Evolutionary conservation across 1,140 invertebrate species (phyloP), one percentile per base, ranked within the genome.

Genomic region (Drosophila seguyi): DNA sequence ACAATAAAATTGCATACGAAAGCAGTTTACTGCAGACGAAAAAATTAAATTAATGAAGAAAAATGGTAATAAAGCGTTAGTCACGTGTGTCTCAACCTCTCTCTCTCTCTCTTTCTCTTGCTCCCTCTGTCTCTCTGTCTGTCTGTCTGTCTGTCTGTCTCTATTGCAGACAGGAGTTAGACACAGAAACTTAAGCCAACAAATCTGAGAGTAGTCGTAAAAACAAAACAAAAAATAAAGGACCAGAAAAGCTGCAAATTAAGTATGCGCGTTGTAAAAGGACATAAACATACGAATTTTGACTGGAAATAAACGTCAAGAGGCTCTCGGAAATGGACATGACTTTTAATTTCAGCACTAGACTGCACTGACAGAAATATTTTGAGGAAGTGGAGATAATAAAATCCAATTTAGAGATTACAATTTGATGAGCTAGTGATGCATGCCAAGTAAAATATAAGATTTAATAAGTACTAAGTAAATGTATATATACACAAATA

Each of bases 1-100:
- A 87, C 84, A 87, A 87, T 87, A 87, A 87, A 87, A 87, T 87
- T 87, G 84, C 84, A 87, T 87, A 87, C 84, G 84, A 87, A 87
- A 87, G 86, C 84, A 87, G 84, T 87, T 87, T 87, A 88, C 84
- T 87, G 84, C 84, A 87, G 84, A 87, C 84, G 84, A 87, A 87
- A 87, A 87, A 87, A 87, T 87, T 87, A 87, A 87, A 87, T 87
- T 87, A 87, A 87, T 87, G 84, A 87, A 87, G 84, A 87, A 87
- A 87, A 88, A 87, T 87, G 84, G 84, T 87, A 87, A 87, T 87
- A 87, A 87, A 87, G 80, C 84, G 84, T 81, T 88, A 88, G 84
- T 87, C 84, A 87, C 84, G 84, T 87, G 84, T 87, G 50, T 77
- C 68, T 68, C 61, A n/a, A n/a, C n/a, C n/a, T n/a, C n/a, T n/a